A percentile compares a stretch with the other conserved stretches of the same genome.
Conservation (phyloP, 2,113 vertebrate species). For the Eclectus roratus region DNA sequence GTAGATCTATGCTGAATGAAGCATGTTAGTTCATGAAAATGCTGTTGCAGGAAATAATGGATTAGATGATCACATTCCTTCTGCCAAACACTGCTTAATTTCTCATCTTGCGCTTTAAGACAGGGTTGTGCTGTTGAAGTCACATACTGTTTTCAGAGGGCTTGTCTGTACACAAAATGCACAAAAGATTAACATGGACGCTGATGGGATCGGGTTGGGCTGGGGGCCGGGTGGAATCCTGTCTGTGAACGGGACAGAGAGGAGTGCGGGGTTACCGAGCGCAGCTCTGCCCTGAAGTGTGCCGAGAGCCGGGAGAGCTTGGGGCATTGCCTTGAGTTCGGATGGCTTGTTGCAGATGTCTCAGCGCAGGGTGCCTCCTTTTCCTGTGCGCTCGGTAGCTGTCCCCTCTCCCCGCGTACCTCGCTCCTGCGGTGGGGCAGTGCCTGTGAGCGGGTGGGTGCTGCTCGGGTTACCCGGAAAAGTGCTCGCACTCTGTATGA, state of each 20-base stretch:
- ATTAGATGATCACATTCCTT: not conserved
- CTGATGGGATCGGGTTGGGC: not conserved
- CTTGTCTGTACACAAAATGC: not conserved
- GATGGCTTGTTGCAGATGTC: accelerated
- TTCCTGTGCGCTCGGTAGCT: accelerated
- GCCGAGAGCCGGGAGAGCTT: not conserved
- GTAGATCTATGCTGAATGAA: not conserved
- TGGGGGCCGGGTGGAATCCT: not conserved
- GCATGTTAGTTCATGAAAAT: not conserved
- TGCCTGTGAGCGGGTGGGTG: not conserved
- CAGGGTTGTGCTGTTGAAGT: not conserved
- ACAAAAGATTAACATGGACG: not conserved
- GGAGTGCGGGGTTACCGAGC: not conserved
- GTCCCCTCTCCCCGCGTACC: not conserved
- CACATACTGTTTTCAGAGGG: not conserved
- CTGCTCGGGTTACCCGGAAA: not conserved
- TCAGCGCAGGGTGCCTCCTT: not conserved
- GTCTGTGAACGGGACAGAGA: not conserved
- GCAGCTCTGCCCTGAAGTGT: accelerated
- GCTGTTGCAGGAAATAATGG: not conserved
- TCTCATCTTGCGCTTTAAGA: not conserved
- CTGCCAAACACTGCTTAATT: not conserved
- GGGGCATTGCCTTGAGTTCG: not conserved
- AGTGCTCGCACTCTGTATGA: not conserved
- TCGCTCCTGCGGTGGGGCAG: accelerated